Evolutionary conservation across 2,797 vertebrate species (phyloP), one percentile per base, ranked within the genome.

Genomic region (Falco biarmicus): DNA sequence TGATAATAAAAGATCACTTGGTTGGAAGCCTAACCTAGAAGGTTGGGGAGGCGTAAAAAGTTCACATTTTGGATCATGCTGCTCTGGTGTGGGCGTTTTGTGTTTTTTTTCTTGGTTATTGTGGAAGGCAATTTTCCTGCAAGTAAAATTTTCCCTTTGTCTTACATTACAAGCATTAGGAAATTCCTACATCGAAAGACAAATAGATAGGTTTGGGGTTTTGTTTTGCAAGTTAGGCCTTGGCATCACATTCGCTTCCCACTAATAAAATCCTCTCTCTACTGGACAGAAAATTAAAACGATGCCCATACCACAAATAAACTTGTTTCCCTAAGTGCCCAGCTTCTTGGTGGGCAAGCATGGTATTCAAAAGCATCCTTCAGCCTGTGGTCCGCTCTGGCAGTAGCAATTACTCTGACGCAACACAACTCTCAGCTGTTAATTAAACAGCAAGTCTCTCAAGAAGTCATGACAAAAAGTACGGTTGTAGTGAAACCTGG

Each of bases 31-130:
- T 68, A 93, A 90, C 96, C 87, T 93, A 92, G 94, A 93, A 94
- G 96, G 95, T 93, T 96, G 89, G 95, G 92, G 95, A 92, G 96
- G 94, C 82, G 59, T 95, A 95, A 92, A 65, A 95, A 95, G 95
- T 96, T 96, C 93, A 95, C 90, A 90, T 96, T 96, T 97, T 81
- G 95, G 94, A 96, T 93, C 74, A 26, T 63, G 93, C 90, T 92
- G 92, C 92, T 97, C 89, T 82, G 89, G 69, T 81, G 92, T 96
- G 92, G 92, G 94, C 71, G 94, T 93, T 93, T 6, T 48, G 85
- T 86, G 74, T 13, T 78, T 89, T 91, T 93, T 87, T 77, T 29
- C 94, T 94, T 57, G 76, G 82, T 96, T 97, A 93, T 92, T 96
- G 93, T 95, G 82, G 89, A 96, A 96, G 84, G 91, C 89, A 96